Percentiles rank a stretch among this genome's conserved stretches.
These are phyloP conservation scores for Turnix velox DNA, from an alignment of 2,113 vertebrate species.

Conservation along the genomic window DNA sequence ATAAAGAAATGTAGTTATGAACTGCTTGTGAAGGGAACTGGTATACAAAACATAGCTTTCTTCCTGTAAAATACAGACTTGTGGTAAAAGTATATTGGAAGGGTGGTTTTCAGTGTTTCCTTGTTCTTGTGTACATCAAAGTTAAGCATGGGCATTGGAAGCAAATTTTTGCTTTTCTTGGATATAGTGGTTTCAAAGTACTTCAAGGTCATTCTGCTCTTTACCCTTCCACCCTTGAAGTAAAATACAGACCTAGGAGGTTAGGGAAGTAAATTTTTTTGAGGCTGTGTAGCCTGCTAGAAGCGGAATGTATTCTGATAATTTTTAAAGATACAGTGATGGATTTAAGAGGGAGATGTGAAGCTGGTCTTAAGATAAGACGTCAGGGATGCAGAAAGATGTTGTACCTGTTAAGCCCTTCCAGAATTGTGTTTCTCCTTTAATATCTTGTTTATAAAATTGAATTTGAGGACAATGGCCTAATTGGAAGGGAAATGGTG, in stretches of 20 bases:
- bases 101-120: not conserved
- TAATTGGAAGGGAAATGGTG: not conserved
- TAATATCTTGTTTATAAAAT: not conserved
- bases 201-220: not conserved
- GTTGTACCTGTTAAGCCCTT: not conserved
- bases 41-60: not conserved
- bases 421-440: not conserved
- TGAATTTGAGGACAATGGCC: not conserved
- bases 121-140: not conserved
- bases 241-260: not conserved
- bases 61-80: not conserved
- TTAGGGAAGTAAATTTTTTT: not conserved
- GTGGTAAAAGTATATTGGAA: not conserved
- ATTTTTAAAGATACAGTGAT: not conserved
- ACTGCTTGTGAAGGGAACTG: not conserved
- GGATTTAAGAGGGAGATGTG: not conserved
- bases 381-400: not conserved
- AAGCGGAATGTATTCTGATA: not conserved
- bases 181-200: not conserved
- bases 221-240: accelerated
- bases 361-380: not conserved
- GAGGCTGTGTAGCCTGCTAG: not conserved
- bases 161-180: not conserved
- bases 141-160: not conserved
- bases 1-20: not conserved